Conservation (phyloP, 1,140 invertebrate genomes). For the Chlorops oryzae region DNA sequence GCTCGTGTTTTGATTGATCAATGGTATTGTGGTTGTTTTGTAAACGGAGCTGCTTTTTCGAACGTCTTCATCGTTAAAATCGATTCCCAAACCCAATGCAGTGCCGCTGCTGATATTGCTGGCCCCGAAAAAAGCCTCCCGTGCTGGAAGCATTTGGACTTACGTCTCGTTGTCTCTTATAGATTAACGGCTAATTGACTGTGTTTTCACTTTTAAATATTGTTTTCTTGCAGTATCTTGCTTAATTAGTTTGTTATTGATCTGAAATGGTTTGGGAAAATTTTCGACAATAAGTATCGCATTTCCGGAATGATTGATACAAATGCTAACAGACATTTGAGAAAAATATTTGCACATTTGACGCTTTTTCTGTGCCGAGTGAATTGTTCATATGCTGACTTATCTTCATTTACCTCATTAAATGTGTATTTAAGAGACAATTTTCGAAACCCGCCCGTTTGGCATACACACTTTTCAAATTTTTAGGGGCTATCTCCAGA, state of each 20-base stretch:
- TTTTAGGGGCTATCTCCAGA: no score
- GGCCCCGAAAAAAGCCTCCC: constrained; percentile 34
- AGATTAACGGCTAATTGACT: no score
- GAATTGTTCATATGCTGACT: no score
- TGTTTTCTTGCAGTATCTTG: background rate
- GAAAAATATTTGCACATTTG: no score
- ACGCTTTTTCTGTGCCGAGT: no score
- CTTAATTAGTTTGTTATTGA: background rate
- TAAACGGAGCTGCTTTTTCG: constrained; percentile 25
- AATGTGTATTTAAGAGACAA: no score
- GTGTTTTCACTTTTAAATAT: no score
- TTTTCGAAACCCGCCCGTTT: no score
- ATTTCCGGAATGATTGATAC: background rate
- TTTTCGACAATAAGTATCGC: background rate
- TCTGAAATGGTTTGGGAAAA: background rate
- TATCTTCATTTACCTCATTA: no score
- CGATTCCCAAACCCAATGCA: constrained; percentile 33
- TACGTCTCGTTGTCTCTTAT: no score
- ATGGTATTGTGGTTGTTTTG: constrained; percentile 38
- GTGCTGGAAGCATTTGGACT: constrained; percentile 30
- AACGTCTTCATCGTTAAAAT: constrained; percentile 22
- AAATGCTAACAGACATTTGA: background rate
- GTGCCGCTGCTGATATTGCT: constrained; percentile 1
- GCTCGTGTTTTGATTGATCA: constrained; percentile 15
- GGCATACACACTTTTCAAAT: no score